Evolutionary conservation across 2,113 vertebrate genomes (phyloP), one percentile per base, ranked within the genome.

Genomic region (Chaenogobius annularis): DNA sequence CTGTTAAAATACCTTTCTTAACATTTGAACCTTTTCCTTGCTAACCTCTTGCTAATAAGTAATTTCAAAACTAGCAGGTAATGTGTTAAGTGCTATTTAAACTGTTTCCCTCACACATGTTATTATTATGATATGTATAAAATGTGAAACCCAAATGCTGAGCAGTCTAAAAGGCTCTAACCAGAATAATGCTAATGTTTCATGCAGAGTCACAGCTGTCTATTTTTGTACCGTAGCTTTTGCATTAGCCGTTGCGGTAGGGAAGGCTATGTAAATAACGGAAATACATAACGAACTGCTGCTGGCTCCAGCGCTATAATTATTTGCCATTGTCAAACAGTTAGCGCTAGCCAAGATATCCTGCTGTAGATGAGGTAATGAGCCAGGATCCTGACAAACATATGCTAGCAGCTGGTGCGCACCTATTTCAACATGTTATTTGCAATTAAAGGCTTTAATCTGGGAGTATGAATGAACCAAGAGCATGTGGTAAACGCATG

Each of bases 371-470:
- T n/a, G 3, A 68, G 26, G 75, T 47, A 70, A 69, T 10, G 47
- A 78, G 85, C 83, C 83, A 71, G 81, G 74, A 56, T 62, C 67
- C 75, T 66, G 70, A 86, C 83, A 54, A 19, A 10, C 19, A 20
- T 54, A 54, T n/a, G 19, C 50, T 54, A n/a, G 50, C 50, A 54
- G 50, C 88, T 91, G 87, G 83, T 85, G 85, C 78, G 78, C 64
- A 77, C 68, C 75, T 37, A 54, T 54, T 54, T 54, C 19, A 54
- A 54, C 76, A 78, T 7, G 82, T 79, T 12, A 10, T 86, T 86
- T 87, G 71, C 78, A 90, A 86, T 78, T 83, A 85, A 82, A 83
- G 64, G 48, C 3, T 80, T 86, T 83, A 66, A 74, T 66, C 70
- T 68, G 54, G 43, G 67, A 55, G 65, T 80, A 52, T 68, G 58